phyloP scores from a whole-genome alignment of 2,888 invertebrate species.

The Heliconius ethilla region DNA sequence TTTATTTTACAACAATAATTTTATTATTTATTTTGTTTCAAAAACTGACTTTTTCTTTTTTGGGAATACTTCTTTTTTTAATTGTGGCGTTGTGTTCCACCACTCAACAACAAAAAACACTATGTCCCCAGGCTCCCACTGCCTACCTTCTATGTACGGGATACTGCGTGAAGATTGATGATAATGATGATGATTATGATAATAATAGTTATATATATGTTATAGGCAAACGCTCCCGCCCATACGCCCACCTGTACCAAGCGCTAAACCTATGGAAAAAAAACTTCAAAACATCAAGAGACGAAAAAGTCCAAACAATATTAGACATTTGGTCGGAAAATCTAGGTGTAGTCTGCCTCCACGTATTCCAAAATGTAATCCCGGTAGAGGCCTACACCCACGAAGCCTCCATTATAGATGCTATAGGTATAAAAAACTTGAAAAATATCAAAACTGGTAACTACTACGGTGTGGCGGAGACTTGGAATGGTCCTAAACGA shows the following conservation, averaged over 20 bases:
- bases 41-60: no score
- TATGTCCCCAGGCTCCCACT: no score
- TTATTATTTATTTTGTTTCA: no score
- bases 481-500: conserved; percentile 86
- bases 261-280: conserved; percentile 86
- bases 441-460: conserved; percentile 91
- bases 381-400: conserved; percentile 96
- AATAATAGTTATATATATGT: conserved; percentile 21
- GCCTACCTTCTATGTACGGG: no score
- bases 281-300: conserved; percentile 68
- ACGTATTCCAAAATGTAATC: conserved; percentile 94
- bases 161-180: no score
- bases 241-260: conserved; percentile 95
- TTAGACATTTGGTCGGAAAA: conserved; percentile 92
- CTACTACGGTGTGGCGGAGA: conserved; percentile 89
- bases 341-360: conserved; percentile 93
- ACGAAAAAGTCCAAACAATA: conserved; percentile 88
- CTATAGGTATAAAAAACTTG: conserved; percentile 88
- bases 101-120: no score
- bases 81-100: no score
- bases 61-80: no score
- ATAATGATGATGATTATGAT: no score
- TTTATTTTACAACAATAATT: no score
- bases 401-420: conserved; percentile 97
- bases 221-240: conserved; percentile 88